Base-by-base conservation (phyloP, 2,113 vertebrate genomes). In the human (Homo sapiens) region DNA sequence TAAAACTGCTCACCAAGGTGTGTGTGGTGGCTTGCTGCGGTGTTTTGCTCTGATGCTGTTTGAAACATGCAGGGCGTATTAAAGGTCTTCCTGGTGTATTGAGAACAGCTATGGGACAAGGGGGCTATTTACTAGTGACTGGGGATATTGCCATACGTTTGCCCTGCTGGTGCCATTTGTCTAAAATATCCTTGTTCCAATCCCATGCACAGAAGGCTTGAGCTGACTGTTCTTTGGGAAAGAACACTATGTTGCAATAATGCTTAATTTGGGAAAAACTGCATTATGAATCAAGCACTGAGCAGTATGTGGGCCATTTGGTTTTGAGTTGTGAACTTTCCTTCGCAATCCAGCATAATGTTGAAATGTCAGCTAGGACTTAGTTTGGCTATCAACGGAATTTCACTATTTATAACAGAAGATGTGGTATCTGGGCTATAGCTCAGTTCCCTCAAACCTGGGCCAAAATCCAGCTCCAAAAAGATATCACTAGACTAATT, bases 11-110 rank as follows among this genome's bases (percentile, higher is more conserved):
- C 38, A 2, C 14, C 68, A 38, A 43, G 43, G 78, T 25, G 6
- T 32, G n/a, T 0, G 4, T 0, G 0, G 16, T 0, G 30, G 8
- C 57, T 40, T 2, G 0, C 78, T 0, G 64, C 38, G 4, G 12
- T 1, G 0, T 16, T 13, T 35, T 6, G 2, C 3, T 13, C 22
- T 18, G 75, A 40, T 2, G n/a, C 72, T 82, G n/a, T 0, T 17
- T 11, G 35, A 17, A 76, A 32, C 55, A 27, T 35, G 3, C 35
- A 0, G 81, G 30, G 45, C 55, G 0, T 35, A 64, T 88, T 16
- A 38, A 50, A 78, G 81, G 66, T 55, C 73, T 73, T 48, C 32
- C 32, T 6, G 70, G 50, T 43, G 45, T 20, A 8, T 9, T 20
- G 0, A 55, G 35, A 45, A 45, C 27, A 70, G 27, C 76, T 23